Evolutionary conservation across 2,113 vertebrate genomes (phyloP), one percentile per base, ranked within the genome.

Genomic region (Agelaius phoeniceus): DNA sequence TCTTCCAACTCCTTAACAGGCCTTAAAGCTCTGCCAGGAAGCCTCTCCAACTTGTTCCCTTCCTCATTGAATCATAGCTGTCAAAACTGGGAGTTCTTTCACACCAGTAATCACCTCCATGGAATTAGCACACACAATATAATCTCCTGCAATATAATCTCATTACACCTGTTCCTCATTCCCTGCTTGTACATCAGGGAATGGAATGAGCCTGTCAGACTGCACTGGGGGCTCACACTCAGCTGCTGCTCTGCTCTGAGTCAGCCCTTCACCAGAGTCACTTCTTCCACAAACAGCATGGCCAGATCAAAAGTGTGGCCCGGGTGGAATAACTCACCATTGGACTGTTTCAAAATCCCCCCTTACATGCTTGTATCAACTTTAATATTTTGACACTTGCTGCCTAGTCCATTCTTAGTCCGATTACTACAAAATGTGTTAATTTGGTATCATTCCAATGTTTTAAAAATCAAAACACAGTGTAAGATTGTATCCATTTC

Each of bases 131-230:
- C 54, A 73, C 14, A 14, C 77, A 93, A 30, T 72, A 68, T 63
- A 84, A 92, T 69, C 82, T 85, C 67, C 54, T 78, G 57, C 84
- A 89, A 55, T 57, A 59, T 82, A 93, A 95, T 81, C 91, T 89
- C 76, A 81, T 92, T 84, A 89, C 68, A 91, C 75, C 84, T 89
- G 73, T 66, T 89, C 66, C 0, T 0, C 54, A 75, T 81, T 92
- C 74, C 65, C 81, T 30, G 31, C 43, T 84, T 49, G 65, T 30
- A 57, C 44, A 69, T 52, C 2, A 0, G 10, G 89, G 62, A 41
- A 75, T 87, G 74, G 41, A 91, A 89, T 84, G 78, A 79, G 68
- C 52, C 68, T 81, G 90, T 91, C 73, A 52, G 49, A 81, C 58
- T 68, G 77, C 5, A 3, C 46, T 72, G 62, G 71, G 49, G 94